phyloP scores from a whole-genome alignment of 2,797 vertebrate genomes.

The Rhabdomys pumilio region DNA sequence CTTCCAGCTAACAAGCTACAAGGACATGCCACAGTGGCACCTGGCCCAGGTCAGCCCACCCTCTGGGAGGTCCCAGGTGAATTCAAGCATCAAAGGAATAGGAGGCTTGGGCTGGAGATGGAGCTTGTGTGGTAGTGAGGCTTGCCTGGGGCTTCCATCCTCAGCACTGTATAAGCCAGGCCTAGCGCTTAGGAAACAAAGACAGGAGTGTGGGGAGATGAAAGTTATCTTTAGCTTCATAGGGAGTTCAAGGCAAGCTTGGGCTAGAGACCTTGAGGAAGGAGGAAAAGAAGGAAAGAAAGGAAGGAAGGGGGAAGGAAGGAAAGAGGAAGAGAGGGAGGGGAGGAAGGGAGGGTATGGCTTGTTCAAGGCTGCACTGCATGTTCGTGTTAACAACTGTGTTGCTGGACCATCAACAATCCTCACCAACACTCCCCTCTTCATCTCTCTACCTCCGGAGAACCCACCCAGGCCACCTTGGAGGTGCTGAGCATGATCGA shows the following conservation, averaged over 20 bases:
- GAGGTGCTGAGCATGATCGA: background rate
- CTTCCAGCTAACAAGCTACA: background rate
- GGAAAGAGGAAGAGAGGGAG: background rate
- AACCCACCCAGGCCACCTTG: background rate
- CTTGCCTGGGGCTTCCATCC: background rate
- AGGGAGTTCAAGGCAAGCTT: background rate
- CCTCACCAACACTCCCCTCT: background rate
- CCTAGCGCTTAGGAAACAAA: background rate
- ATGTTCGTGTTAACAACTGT: background rate
- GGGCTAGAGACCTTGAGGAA: background rate
- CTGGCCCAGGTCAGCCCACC: background rate
- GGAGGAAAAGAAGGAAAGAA: too few species aligned
- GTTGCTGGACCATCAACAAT: background rate
- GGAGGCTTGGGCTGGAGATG: background rate
- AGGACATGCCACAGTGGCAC: background rate
- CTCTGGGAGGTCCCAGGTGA: background rate
- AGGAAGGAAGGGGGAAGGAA: background rate
- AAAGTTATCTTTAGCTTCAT: background rate
- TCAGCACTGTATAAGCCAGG: background rate
- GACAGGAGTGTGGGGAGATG: background rate
- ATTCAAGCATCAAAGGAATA: background rate
- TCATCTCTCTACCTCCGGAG: background rate
- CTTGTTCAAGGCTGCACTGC: background rate
- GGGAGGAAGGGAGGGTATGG: background rate
- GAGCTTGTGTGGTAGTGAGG: background rate